Evolutionary conservation across 2,888 invertebrate genomes (phyloP).

Genomic region (Trachelus iudaicus): DNA sequence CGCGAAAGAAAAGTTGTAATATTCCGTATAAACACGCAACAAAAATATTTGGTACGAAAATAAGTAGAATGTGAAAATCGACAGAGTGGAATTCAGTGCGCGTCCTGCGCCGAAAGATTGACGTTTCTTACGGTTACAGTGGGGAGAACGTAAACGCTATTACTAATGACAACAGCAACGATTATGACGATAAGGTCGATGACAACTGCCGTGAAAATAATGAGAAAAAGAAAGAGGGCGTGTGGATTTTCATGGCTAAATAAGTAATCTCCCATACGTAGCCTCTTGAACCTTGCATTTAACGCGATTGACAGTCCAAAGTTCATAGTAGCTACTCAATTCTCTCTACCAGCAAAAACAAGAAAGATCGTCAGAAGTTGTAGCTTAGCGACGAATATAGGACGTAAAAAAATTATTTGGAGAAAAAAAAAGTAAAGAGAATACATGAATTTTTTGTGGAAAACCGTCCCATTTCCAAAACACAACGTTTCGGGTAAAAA

Average conservation of each 20-base stretch:
- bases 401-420: too few relatives aligned
- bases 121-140: not conserved
- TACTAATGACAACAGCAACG: not conserved
- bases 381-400: too few relatives aligned
- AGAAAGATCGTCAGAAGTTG: too few relatives aligned
- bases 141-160: not conserved
- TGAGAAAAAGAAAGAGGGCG: not conserved
- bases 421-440: too few relatives aligned
- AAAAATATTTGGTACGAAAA: constrained; percentile 16
- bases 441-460: too few relatives aligned
- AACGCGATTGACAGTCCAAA: too few relatives aligned
- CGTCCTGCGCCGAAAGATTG: constrained; percentile 13
- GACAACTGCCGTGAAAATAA: not conserved
- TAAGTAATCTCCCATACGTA: too few relatives aligned
- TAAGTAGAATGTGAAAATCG: constrained; percentile 17
- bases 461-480: too few relatives aligned
- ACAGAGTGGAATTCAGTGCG: constrained; percentile 12
- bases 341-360: too few relatives aligned
- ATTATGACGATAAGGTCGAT: not conserved
- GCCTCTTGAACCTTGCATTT: too few relatives aligned
- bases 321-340: too few relatives aligned
- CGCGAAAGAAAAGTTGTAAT: constrained; percentile 24
- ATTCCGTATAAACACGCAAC: constrained; percentile 18
- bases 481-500: too few relatives aligned
- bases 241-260: not conserved